Evolutionary conservation across 1,140 invertebrate genomes (phyloP), one percentile per base, ranked within the genome.

Genomic region (Philopotamus ludificatus): DNA sequence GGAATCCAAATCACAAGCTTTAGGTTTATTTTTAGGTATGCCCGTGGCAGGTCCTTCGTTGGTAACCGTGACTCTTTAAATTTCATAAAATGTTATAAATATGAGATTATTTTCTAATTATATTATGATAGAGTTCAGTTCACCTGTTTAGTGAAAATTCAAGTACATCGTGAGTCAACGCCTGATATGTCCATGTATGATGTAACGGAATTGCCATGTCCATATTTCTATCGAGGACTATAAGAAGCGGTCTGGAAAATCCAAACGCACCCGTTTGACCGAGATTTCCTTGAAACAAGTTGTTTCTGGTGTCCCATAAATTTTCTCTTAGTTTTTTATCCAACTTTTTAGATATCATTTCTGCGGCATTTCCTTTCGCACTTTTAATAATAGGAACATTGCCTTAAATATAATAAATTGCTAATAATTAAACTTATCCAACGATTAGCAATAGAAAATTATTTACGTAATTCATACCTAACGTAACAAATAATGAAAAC

Each of bases 141-240:
- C 55, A 81, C 79, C 79, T 79, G 78, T 99, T 99, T 47, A 98
- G 79, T 18, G 92, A 87, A 57, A 98, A 82, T 73, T 98, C 92
- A 12, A 98, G 76, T 1, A 98, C 89, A 84, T 99, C 97, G 78
- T 99, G 96, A 25, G 93, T 89, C 55, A 99, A 76, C 9, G 97
- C 97, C 80, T 98, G 95, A 78, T 99, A 99, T 0, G 96, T 99
- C 98, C 98, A 99, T 2, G 97, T 98, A 78, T 99, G 98, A 86
- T 99, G 95, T 63, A 99, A 79, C 34, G 95, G 95, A 15, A 97
- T 99, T 0, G 96, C 94, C 84, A 99, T 89, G 79, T 99, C 97
- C 62, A 98, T 85, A 80, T 93, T 96, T 63, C 98, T 83, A 78
- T 99, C 98, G 45, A 99, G 82, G 65, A 99, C 81, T 54, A 99